Evolutionary conservation across 92 coral and sea anemone genomes (phyloP).

Genomic region (Siderastrea radians): DNA sequence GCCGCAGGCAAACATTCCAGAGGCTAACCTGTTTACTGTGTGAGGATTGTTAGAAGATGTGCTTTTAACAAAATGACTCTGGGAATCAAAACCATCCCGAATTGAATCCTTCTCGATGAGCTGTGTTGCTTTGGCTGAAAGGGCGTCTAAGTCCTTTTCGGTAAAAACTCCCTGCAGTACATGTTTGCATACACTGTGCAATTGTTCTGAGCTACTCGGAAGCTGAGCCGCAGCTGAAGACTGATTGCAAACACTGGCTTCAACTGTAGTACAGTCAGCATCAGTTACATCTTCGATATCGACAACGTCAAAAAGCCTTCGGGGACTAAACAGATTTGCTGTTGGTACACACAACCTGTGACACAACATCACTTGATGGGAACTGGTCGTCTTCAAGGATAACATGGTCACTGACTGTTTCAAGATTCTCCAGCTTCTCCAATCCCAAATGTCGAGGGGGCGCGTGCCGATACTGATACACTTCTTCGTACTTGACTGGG

Average conservation of each 20-base stretch:
- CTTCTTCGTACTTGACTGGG: slow-evolving; percentile 38
- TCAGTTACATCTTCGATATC: not conserved
- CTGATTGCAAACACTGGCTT: slow-evolving; percentile 1
- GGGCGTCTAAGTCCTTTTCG: slow-evolving; percentile 21
- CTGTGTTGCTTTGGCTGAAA: slow-evolving; percentile 28
- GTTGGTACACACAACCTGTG: not conserved
- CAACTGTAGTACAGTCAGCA: slow-evolving; percentile 7
- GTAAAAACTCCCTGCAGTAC: slow-evolving; percentile 11
- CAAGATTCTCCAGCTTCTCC: not conserved
- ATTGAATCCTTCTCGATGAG: not conserved
- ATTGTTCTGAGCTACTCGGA: not conserved
- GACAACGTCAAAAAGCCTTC: not conserved
- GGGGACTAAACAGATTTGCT: slow-evolving; percentile 1
- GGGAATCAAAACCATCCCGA: slow-evolving; percentile 35
- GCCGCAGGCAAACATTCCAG: slow-evolving; percentile 30
- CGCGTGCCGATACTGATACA: not conserved
- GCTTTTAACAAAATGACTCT: slow-evolving; percentile 38
- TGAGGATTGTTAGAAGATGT: slow-evolving; percentile 32
- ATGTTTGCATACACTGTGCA: not conserved
- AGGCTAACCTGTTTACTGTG: slow-evolving; percentile 35
- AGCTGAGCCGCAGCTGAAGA: not conserved
- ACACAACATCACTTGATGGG: not conserved
- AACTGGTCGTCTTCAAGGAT: not conserved
- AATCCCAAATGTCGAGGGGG: slow-evolving; percentile 4
- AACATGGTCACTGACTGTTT: not conserved